These are phyloP conservation scores for Machaerirhynchus nigripectus DNA, from an alignment of 2,113 vertebrate genomes.

Conservation along the genomic window DNA sequence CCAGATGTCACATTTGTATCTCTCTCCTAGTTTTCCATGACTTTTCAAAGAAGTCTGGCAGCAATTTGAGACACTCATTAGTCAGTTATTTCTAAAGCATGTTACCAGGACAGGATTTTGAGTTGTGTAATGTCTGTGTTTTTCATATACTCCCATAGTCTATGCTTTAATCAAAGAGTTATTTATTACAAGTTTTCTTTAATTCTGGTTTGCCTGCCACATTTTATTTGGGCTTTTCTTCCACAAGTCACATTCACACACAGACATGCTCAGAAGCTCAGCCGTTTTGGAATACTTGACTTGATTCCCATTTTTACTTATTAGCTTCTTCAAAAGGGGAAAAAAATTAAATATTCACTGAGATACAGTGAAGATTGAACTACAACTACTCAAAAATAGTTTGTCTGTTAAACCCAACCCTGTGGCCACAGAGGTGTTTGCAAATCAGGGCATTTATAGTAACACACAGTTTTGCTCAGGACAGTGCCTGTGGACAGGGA, in stretches of 20 bases:
- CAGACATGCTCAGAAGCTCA: not conserved
- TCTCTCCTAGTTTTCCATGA: conserved; percentile 18
- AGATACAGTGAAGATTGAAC: not conserved
- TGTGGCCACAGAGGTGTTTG: not conserved
- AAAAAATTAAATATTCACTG: not conserved
- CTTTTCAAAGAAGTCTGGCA: conserved; percentile 54
- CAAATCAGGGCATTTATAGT: not conserved
- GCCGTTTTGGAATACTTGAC: not conserved
- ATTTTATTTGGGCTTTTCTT: conserved; percentile 5
- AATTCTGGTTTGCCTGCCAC: not conserved
- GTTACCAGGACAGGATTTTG: conserved; percentile 17
- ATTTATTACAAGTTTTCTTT: conserved; percentile 21
- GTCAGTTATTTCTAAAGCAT: conserved; percentile 31
- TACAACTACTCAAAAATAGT: fast-evolving
- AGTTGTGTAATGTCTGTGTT: conserved; percentile 50
- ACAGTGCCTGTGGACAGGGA: not conserved
- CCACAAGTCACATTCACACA: not conserved
- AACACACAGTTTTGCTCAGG: not conserved
- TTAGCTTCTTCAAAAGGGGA: not conserved
- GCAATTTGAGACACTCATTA: conserved; percentile 52
- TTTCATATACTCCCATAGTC: conserved; percentile 5
- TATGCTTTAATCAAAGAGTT: conserved; percentile 34
- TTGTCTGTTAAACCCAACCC: not conserved
- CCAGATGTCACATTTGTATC: conserved; percentile 57
- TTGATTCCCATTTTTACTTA: not conserved